Conservation (phyloP, 2,797 vertebrate species). For the Triplophysa bombifrons region DNA sequence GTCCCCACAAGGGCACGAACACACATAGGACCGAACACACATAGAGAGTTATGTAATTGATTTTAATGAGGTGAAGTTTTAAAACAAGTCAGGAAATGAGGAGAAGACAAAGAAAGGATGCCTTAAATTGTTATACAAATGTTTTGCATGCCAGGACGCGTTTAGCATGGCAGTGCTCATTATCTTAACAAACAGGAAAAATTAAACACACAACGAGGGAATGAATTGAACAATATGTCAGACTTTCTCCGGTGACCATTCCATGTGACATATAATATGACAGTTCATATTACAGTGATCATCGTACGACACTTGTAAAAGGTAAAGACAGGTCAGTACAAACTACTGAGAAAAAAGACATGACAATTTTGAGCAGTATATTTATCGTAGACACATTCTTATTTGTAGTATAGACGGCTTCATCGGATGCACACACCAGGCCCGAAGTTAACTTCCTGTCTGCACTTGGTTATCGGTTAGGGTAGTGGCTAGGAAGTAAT, state of each 20-base stretch:
- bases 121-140: constrained; percentile 19
- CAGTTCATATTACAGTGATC: no score
- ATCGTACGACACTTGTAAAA: no score
- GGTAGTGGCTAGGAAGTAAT: no score
- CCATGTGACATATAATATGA: no score
- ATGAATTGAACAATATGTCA: constrained; percentile 2
- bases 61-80: constrained; percentile 9
- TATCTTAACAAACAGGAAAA: constrained; percentile 25
- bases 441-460: no score
- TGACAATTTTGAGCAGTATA: no score
- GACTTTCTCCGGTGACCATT: background rate
- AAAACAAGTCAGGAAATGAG: constrained; percentile 31
- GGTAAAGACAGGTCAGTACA: no score
- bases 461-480: no score
- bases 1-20: background rate
- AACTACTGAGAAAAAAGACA: no score
- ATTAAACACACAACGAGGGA: constrained; percentile 9
- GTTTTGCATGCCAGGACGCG: background rate
- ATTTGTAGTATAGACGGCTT: no score
- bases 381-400: no score
- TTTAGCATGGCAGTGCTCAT: constrained; percentile 3
- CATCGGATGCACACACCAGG: no score
- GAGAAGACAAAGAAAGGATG: constrained; percentile 37
- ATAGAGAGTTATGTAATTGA: background rate
- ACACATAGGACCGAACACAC: background rate